Conservation (phyloP, 23 tunicate genomes). For the Styela plicata region DNA sequence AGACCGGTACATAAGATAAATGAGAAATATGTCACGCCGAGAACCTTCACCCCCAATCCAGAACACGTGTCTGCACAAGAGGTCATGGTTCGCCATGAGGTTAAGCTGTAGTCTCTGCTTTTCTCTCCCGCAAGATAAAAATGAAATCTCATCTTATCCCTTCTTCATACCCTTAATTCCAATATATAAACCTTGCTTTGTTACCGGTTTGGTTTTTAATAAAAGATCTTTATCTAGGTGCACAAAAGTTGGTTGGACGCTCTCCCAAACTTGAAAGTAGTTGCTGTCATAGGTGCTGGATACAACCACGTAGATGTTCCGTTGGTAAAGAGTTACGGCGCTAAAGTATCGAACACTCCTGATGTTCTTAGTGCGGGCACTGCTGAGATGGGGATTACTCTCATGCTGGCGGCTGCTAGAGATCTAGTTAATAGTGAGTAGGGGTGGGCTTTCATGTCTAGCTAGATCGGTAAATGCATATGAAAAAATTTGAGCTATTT, state of each 20-base stretch:
- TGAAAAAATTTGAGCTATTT: too few relatives aligned
- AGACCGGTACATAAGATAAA: too few relatives aligned
- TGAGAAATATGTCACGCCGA: too few relatives aligned
- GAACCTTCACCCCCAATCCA: too few relatives aligned
- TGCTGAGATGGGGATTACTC: slow-evolving; percentile 65
- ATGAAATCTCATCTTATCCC: too few relatives aligned
- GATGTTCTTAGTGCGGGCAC: slow-evolving; percentile 45
- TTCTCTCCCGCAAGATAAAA: too few relatives aligned
- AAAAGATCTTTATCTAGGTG: slow-evolving; percentile 22
- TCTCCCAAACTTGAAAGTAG: slow-evolving; percentile 68
- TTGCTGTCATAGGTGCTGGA: slow-evolving; percentile 66
- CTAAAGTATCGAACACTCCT: slow-evolving; percentile 76
- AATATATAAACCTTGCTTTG: neutral
- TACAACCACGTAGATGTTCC: slow-evolving; percentile 71
- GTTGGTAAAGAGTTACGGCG: slow-evolving; percentile 46
- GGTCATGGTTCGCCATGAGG: too few relatives aligned
- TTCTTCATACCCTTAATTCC: neutral
- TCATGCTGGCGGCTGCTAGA: slow-evolving; percentile 71
- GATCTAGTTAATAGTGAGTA: slow-evolving; percentile 34
- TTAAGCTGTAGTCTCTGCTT: too few relatives aligned
- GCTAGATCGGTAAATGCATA: too few relatives aligned
- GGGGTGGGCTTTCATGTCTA: too few relatives aligned
- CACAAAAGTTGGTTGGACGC: slow-evolving; percentile 39
- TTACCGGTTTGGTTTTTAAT: neutral
- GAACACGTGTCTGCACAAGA: too few relatives aligned